Evolutionary conservation across 2,797 vertebrate genomes (phyloP).

Genomic region (Choloepus didactylus): DNA sequence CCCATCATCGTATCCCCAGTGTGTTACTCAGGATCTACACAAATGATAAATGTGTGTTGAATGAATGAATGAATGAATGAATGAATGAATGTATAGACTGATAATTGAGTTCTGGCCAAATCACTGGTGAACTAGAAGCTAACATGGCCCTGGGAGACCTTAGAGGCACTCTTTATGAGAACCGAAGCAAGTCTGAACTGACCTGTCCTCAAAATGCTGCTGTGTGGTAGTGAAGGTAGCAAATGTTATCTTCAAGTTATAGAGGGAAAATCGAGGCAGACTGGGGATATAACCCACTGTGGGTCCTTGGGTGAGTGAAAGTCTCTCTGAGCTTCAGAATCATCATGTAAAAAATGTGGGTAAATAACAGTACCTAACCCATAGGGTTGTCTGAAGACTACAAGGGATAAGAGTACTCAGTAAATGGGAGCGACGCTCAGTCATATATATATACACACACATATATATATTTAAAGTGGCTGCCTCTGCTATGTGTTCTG

Average conservation of each 20-base stretch:
- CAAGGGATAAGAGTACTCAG: accelerated
- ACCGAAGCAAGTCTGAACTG: background rate
- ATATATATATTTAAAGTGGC: background rate
- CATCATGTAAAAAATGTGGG: background rate
- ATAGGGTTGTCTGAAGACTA: accelerated
- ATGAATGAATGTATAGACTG: too few species aligned
- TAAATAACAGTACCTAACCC: background rate
- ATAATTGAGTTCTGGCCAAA: background rate
- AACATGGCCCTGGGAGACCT: background rate
- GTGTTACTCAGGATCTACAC: background rate
- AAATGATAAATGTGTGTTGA: background rate
- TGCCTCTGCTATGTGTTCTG: background rate
- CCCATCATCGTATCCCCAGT: background rate
- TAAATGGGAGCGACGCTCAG: accelerated
- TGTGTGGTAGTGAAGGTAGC: background rate
- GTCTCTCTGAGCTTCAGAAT: background rate
- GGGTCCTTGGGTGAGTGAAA: background rate
- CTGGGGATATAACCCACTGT: background rate
- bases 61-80: background rate
- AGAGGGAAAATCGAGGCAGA: background rate
- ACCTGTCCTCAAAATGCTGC: background rate
- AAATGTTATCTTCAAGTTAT: background rate
- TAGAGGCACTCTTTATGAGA: background rate
- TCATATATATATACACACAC: background rate
- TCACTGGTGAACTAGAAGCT: background rate